phyloP scores from a whole-genome alignment of 1,140 invertebrate genomes.

The Diorhabda elongata region DNA sequence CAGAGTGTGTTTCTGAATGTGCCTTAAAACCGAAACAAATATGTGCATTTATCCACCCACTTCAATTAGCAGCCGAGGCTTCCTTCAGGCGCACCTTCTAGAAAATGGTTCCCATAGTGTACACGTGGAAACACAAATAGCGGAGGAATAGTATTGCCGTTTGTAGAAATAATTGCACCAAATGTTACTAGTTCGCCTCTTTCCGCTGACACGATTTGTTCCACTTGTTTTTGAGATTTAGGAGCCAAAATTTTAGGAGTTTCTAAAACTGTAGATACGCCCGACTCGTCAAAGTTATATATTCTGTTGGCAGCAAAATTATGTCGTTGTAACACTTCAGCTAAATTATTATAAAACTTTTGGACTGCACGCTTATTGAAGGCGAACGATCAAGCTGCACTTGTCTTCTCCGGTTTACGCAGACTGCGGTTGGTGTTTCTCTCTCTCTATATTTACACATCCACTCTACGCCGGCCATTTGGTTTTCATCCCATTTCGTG shows the following conservation, averaged over 20 bases:
- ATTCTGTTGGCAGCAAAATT: constrained; percentile 34
- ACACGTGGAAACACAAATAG: constrained; percentile 44
- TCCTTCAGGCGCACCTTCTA: constrained; percentile 39
- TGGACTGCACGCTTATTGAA: constrained; percentile 22
- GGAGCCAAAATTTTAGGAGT: constrained; percentile 41
- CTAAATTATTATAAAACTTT: constrained; percentile 21
- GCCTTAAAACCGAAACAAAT: not conserved
- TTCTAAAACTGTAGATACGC: constrained; percentile 37
- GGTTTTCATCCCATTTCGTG: constrained; percentile 18
- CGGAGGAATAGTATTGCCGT: constrained; percentile 44
- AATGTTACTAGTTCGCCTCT: constrained; percentile 46
- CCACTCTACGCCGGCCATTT: constrained; percentile 23
- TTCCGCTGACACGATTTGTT: constrained; percentile 45
- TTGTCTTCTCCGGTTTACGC: constrained; percentile 19
- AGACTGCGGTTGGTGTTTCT: constrained; percentile 9
- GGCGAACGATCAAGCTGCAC: constrained; percentile 10
- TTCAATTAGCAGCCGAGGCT: constrained; percentile 46
- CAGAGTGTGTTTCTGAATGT: not conserved
- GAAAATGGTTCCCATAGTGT: constrained; percentile 43
- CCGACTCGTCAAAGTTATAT: constrained; percentile 21
- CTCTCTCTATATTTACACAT: constrained; percentile 22
- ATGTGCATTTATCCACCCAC: constrained; percentile 41
- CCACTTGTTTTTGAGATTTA: constrained; percentile 44
- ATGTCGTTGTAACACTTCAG: constrained; percentile 24
- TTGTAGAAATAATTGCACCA: constrained; percentile 43